Evolutionary conservation across 2,888 invertebrate genomes (phyloP), one percentile per base, ranked within the genome.

Genomic region (Drosophila kanekoi): DNA sequence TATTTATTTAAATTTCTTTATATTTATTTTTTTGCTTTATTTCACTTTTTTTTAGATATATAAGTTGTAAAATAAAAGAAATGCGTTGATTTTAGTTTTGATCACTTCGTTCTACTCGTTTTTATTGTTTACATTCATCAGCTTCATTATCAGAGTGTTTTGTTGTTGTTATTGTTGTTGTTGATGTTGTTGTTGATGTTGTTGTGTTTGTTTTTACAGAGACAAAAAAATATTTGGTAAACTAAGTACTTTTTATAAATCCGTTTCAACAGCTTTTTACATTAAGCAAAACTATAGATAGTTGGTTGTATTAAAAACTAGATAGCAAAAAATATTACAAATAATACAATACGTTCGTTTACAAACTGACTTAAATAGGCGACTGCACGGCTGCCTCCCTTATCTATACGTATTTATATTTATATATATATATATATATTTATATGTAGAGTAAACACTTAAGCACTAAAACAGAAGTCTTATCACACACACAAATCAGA

Each of bases 241-340:
- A 88, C 76, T 86, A 86, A 81, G 85, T 86, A 86, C 85, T 86
- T 86, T 86, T 86, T 86, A 86, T 88, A 88, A 85, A 86, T 87
- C 87, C 77, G 81, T 79, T 88, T 88, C 63, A 70, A 61, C 44
- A 83, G 87, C 81, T 86, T 79, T 77, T 72, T 61, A 73, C 63
- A 69, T 60, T 66, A 84, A 78, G 83, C 80, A 77, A 76, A 51
- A 66, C 69, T 81, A 68, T 65, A 78, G 44, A 67, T 78, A 58
- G 33, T 57, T 65, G 44, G 62, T 70, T 77, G 69, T 20, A 40
- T 65, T 74, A 79, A 57, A 72, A 87, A 73, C 83, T 82, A 82
- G 67, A 64, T 87, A 87, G 85, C 84, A 81, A 77, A 72, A 65
- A 81, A 63, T 74, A 81, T 77, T 85, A 81, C 59, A 76, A 89